phyloP scores from a whole-genome alignment of 2,113 vertebrate species.

The Hippopotamus amphibius region DNA sequence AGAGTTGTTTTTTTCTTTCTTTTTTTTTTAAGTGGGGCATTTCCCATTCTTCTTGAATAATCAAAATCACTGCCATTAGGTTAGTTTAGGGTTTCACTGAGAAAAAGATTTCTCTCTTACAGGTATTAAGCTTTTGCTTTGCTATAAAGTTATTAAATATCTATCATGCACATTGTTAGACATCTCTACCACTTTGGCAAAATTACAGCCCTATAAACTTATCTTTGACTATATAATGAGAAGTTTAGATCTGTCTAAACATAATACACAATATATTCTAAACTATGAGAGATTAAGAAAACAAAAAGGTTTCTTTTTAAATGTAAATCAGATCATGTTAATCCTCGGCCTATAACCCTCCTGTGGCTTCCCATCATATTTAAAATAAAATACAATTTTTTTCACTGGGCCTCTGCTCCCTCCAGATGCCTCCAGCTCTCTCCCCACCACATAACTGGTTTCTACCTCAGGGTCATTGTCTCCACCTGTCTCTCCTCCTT shows the following conservation, averaged over 20 bases:
- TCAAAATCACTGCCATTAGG: conserved; percentile 26
- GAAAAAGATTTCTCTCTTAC: not conserved
- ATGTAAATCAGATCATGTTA: conserved; percentile 30
- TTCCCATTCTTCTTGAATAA: conserved; percentile 47
- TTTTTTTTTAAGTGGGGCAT: not conserved
- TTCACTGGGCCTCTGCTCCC: not conserved
- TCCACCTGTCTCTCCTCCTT: not conserved
- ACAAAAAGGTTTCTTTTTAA: conserved; percentile 15
- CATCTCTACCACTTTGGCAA: conserved; percentile 53
- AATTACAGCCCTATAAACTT: conserved; percentile 11
- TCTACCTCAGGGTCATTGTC: not conserved
- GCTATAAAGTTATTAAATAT: conserved; percentile 27
- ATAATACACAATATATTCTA: not conserved
- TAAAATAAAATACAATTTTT: conserved; percentile 12
- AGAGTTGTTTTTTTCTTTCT: not conserved
- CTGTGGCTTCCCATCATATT: not conserved
- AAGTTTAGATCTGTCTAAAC: conserved; percentile 20
- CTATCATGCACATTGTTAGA: not conserved
- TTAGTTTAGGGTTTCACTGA: not conserved
- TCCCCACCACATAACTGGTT: not conserved
- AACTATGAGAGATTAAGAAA: conserved; percentile 32
- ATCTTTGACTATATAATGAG: not conserved
- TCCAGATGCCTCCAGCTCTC: not conserved
- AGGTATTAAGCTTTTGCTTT: conserved; percentile 11
- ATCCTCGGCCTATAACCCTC: not conserved